Conservation (phyloP, 2,888 invertebrate species). For the Polylopha cassiicola region DNA sequence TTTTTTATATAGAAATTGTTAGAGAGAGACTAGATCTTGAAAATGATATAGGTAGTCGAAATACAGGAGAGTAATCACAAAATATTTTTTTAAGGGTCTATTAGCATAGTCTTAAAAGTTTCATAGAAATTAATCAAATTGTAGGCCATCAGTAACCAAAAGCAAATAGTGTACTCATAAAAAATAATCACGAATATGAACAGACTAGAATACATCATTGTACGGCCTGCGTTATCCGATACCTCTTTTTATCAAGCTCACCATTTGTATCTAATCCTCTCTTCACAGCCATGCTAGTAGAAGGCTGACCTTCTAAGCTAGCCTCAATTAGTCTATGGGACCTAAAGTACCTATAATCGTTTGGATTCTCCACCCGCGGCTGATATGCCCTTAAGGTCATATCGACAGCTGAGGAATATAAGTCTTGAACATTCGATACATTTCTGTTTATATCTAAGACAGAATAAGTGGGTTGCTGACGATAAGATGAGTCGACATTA, state of each 20-base stretch:
- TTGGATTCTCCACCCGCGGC: conserved; percentile 47
- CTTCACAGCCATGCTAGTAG: conserved; percentile 58
- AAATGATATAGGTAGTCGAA: too few relatives aligned
- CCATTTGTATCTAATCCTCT: conserved; percentile 49
- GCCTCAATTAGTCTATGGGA: conserved; percentile 57
- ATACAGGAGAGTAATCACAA: too few relatives aligned
- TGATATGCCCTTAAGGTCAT: conserved; percentile 47
- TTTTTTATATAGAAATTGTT: too few relatives aligned
- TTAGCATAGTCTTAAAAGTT: conserved; percentile 19
- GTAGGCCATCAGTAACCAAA: conserved; percentile 21
- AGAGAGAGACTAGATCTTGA: too few relatives aligned
- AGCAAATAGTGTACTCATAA: conserved; percentile 16
- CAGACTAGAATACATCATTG: conserved; percentile 47
- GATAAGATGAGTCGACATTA: conserved; percentile 38
- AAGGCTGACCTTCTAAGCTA: conserved; percentile 46
- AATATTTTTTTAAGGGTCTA: too few relatives aligned
- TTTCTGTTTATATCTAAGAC: conserved; percentile 46
- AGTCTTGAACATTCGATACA: conserved; percentile 34
- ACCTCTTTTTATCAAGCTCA: conserved; percentile 60
- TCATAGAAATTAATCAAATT: conserved; percentile 23
- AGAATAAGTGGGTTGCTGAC: conserved; percentile 44
- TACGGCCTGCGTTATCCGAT: conserved; percentile 62
- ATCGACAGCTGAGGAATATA: conserved; percentile 45
- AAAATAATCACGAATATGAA: conserved; percentile 36
- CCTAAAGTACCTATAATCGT: conserved; percentile 55